Evolutionary conservation across 2,888 invertebrate species (phyloP).

Genomic region (Amiota communis): DNA sequence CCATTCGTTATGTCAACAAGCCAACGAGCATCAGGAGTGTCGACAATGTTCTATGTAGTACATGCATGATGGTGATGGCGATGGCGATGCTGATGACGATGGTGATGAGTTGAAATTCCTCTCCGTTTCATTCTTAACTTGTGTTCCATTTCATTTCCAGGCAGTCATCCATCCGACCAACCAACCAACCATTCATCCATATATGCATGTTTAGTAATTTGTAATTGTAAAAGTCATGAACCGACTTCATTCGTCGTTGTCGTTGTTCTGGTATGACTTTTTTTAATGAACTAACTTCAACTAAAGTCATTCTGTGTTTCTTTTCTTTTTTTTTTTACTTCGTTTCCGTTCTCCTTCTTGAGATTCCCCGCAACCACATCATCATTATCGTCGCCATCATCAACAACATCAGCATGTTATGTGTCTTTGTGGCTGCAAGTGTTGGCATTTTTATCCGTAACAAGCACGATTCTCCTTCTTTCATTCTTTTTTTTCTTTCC

Average conservation of each 20-base stretch:
- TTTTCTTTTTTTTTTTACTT: background rate
- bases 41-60: background rate
- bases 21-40: slow-evolving; percentile 37
- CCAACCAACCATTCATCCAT: background rate
- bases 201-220: slow-evolving; percentile 44
- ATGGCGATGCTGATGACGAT: background rate
- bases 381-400: too few species aligned
- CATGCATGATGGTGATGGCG: background rate
- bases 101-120: background rate
- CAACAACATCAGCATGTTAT: too few species aligned
- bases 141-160: slow-evolving; percentile 20
- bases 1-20: slow-evolving; percentile 65
- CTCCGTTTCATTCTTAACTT: slow-evolving; percentile 11
- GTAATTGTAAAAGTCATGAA: slow-evolving; percentile 59
- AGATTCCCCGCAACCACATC: too few species aligned
- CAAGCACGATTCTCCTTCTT: slow-evolving; percentile 5
- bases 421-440: background rate
- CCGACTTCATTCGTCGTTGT: slow-evolving; percentile 40
- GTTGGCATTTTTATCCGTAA: background rate
- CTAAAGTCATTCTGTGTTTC: background rate
- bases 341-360: background rate
- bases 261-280: slow-evolving; percentile 19
- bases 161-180: background rate
- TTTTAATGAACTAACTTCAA: slow-evolving; percentile 56
- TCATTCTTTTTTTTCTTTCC: too few species aligned